These are phyloP conservation scores for Agapornis roseicollis DNA, from an alignment of 2,113 vertebrate species.

Conservation along the genomic window DNA sequence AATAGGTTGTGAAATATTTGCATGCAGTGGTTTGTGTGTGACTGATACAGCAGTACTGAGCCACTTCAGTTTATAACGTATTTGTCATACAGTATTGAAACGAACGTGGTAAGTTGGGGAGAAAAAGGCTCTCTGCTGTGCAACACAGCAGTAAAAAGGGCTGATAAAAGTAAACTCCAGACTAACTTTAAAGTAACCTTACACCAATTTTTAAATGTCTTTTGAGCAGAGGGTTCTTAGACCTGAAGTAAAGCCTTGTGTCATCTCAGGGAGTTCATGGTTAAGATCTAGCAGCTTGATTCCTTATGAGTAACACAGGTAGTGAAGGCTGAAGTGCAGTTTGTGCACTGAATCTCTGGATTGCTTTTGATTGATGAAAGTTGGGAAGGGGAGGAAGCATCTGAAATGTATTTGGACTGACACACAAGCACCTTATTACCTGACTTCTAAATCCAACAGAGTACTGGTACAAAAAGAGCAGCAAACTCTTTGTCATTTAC, in stretches of 20 bases:
- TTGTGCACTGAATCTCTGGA: background rate
- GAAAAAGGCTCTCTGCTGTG: background rate
- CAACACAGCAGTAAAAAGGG: background rate
- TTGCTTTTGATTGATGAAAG: background rate
- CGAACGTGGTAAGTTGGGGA: background rate
- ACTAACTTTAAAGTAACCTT: background rate
- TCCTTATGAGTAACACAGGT: background rate
- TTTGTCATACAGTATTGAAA: background rate
- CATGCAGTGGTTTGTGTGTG: background rate
- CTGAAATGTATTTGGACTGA: background rate
- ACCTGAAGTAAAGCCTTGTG: background rate
- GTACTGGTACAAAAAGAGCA: background rate
- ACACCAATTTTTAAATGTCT: background rate
- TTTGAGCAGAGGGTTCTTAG: background rate
- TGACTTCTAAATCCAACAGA: background rate
- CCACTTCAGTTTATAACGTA: background rate
- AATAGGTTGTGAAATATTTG: background rate
- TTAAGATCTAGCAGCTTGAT: background rate
- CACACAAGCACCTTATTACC: background rate
- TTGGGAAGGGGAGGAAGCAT: background rate
- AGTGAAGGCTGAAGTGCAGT: background rate
- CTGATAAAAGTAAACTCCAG: background rate
- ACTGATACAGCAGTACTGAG: background rate
- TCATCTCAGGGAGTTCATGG: background rate
- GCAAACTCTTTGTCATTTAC: background rate